phyloP scores from a whole-genome alignment of 2,797 vertebrate species.

The Poliocrania exsul region DNA sequence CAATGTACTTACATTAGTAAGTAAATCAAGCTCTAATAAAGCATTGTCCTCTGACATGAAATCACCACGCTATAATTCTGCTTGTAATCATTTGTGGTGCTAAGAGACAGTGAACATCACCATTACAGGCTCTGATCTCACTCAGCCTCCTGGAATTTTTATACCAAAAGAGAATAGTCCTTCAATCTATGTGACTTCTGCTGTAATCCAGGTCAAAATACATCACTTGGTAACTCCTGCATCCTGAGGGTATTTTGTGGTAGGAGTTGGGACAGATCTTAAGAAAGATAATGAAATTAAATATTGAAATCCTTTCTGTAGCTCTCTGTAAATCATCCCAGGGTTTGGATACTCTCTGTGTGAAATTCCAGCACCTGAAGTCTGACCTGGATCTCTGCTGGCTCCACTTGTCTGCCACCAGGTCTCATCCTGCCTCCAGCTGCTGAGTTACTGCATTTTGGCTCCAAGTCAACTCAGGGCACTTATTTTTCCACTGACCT shows the following conservation, averaged over 20 bases:
- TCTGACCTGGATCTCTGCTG: neutral
- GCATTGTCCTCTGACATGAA: conserved; percentile 43
- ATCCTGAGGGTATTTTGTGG: neutral
- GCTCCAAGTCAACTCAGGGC: neutral
- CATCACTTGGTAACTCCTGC: neutral
- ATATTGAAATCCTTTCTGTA: neutral
- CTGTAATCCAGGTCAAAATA: neutral
- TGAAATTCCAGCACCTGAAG: neutral
- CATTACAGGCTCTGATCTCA: conserved; percentile 32
- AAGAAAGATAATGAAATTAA: neutral
- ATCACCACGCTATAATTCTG: conserved; percentile 28
- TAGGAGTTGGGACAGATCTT: neutral
- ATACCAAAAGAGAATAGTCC: neutral
- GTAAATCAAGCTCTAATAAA: conserved; percentile 53
- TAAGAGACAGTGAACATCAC: neutral
- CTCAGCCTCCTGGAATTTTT: neutral
- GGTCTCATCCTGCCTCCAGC: neutral
- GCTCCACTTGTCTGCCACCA: neutral
- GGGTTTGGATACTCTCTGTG: neutral
- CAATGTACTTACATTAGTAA: neutral
- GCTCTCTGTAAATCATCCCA: neutral
- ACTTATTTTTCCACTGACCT: neutral
- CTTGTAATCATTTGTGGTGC: conserved; percentile 3
- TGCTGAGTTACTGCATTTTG: neutral
- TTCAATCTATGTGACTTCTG: neutral